Conservation (phyloP, 2,797 vertebrate species). For the Siniperca obscura region DNA sequence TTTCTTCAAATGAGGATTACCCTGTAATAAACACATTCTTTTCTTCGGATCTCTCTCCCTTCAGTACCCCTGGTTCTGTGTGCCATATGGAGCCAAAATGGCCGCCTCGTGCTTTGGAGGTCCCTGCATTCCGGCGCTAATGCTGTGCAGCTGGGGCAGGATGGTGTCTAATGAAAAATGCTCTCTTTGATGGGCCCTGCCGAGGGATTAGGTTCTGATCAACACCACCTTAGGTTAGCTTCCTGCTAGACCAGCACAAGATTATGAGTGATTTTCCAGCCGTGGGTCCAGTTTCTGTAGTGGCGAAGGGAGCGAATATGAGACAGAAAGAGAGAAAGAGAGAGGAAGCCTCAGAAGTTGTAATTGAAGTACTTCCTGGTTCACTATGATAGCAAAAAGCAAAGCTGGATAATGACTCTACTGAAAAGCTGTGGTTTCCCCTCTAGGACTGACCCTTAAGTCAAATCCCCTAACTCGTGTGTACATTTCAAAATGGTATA, state of each 20-base stretch:
- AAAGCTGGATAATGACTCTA: constrained; percentile 49
- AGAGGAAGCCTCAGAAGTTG: constrained; percentile 52
- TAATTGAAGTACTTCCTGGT: constrained; percentile 62
- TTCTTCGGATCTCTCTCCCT: constrained; percentile 42
- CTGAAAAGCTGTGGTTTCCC: constrained; percentile 32
- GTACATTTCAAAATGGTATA: constrained; percentile 31
- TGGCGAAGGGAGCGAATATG: constrained; percentile 34
- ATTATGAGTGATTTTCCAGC: constrained; percentile 78
- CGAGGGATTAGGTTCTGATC: constrained; percentile 84
- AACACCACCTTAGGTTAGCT: constrained; percentile 82
- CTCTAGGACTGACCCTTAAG: constrained; percentile 9
- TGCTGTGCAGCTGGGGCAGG: constrained; percentile 82
- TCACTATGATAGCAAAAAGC: constrained; percentile 57
- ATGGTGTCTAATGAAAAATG: constrained; percentile 84
- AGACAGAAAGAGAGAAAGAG: constrained; percentile 44
- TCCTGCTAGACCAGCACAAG: constrained; percentile 77
- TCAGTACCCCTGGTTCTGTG: constrained; percentile 63
- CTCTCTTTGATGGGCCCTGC: constrained; percentile 84
- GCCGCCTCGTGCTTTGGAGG: constrained; percentile 75
- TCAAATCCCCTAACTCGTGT: constrained; percentile 13
- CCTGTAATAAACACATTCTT: constrained; percentile 51
- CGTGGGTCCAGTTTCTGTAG: constrained; percentile 68
- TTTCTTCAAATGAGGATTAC: constrained; percentile 67
- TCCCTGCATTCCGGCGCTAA: constrained; percentile 81
- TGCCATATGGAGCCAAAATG: constrained; percentile 83